Evolutionary conservation across 2,888 invertebrate species (phyloP), one percentile per base, ranked within the genome.

Genomic region (Agelastica alni): DNA sequence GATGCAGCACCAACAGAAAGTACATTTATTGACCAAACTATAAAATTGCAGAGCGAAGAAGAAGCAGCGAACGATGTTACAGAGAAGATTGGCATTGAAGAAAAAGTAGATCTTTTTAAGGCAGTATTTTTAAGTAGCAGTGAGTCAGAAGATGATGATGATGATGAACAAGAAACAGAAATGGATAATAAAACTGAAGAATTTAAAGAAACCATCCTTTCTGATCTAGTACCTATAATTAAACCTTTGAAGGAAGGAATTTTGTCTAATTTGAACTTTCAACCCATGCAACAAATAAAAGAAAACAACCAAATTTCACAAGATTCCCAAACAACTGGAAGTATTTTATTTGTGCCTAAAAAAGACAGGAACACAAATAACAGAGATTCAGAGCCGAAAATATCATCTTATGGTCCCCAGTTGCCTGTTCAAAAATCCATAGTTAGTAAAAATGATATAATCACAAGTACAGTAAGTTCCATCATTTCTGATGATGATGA

Each of bases 101-200:
- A 86, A 41, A 86, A 86, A 64, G 80, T 82, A 55, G 95, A 95
- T 75, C 78, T 96, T 2, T 96, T 93, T 70, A 92, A 91, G 75
- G 88, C 93, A 0, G 92, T 96, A 67, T 96, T 96, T 71, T 81
- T 90, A 17, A 88, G 88, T 66, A 90, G 91, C 54, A 89, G 88
- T 68, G 79, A 79, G 2, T 78, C 78, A 41, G 70, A 64, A 20
- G 76, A 76, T 30, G 75, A 75, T 52, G 63, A 64, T 32, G 67
- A 67, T 26, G 63, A 65, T 6, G 63, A 71, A 17, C 65, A 67
- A 37, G 62, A 18, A 14, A 37, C 65, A 2, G 63, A 72, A 51
- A 58, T 64, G 31, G 58, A 62, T 20, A 58, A 48, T 17, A 34
- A 47, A 26, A 60, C 65, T 31, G 66, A 71, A 45, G 65, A 68